These are phyloP conservation scores for Neogobius melanostomus DNA, from an alignment of 2,113 vertebrate species.

Conservation along the genomic window DNA sequence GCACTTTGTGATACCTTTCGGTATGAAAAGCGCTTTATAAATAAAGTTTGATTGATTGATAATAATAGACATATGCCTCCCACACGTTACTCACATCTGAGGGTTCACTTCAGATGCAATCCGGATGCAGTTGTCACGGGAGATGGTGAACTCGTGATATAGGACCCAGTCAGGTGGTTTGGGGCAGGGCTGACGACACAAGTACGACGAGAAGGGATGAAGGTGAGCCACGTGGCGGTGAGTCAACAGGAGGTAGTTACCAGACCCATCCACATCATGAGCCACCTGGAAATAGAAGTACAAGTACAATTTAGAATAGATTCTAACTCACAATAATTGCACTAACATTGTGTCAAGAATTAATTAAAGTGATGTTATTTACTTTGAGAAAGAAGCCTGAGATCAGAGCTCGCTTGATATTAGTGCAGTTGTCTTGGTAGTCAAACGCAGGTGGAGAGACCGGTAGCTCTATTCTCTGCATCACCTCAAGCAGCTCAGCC, in stretches of 20 bases:
- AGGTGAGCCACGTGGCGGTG: conserved; percentile 90
- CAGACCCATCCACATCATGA: conserved; percentile 87
- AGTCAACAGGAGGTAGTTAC: conserved; percentile 88
- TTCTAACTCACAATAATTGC: not conserved
- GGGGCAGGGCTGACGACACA: conserved; percentile 79
- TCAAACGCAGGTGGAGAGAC: conserved; percentile 89
- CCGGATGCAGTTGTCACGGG: conserved; percentile 84
- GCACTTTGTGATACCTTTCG: too few species aligned
- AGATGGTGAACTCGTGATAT: conserved; percentile 86
- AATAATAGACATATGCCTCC: not conserved
- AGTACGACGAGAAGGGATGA: conserved; percentile 85
- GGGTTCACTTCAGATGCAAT: conserved; percentile 87
- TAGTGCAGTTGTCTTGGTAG: conserved; percentile 84
- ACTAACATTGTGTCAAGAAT: too few species aligned
- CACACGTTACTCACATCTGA: conserved; percentile 81
- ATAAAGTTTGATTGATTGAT: not conserved
- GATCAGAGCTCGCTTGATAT: conserved; percentile 90
- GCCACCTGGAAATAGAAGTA: conserved; percentile 75
- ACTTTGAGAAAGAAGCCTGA: conserved; percentile 97
- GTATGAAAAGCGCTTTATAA: too few species aligned
- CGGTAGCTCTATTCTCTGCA: conserved; percentile 92
- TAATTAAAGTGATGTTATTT: conserved; percentile 19
- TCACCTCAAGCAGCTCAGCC: conserved; percentile 87
- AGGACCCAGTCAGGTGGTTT: conserved; percentile 85
- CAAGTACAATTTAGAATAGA: not conserved